These are phyloP conservation scores for Hippocampus kuda DNA, from an alignment of 2,797 vertebrate species.

Conservation along the genomic window DNA sequence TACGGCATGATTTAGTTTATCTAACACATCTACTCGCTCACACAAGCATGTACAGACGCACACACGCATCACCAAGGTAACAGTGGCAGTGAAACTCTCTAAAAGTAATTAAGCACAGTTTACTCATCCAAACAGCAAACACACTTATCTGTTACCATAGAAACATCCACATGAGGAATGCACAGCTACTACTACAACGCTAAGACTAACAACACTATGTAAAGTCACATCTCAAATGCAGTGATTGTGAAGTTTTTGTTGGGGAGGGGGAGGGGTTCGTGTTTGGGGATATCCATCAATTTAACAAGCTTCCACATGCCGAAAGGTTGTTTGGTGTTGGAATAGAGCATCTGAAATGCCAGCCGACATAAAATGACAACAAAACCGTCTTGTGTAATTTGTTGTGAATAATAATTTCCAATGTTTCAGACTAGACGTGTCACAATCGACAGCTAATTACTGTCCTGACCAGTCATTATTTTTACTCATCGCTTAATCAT, in stretches of 20 bases:
- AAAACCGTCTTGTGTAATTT: background rate
- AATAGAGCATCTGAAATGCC: background rate
- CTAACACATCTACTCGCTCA: background rate
- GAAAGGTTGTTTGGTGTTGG: background rate
- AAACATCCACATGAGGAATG: conserved; percentile 36
- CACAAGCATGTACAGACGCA: conserved; percentile 28
- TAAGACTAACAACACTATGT: conserved; percentile 10
- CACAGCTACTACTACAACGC: background rate
- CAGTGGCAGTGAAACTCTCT: conserved; percentile 28
- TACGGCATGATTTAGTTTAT: background rate
- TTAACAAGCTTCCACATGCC: background rate
- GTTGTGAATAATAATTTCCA: background rate
- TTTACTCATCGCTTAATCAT: no score
- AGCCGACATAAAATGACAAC: no score
- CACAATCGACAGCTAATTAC: no score
- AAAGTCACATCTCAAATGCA: background rate
- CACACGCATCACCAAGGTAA: conserved; percentile 26
- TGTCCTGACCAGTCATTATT: no score
- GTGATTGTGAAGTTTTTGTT: background rate
- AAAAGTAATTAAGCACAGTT: conserved; percentile 38
- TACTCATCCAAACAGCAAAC: conserved; percentile 40
- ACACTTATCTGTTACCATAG: conserved; percentile 26
- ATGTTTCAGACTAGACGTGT: no score
- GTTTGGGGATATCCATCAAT: background rate
- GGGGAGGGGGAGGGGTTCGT: background rate